These are phyloP conservation scores for Pseudomyrmex gracilis DNA, from an alignment of 1,140 invertebrate species.

Conservation along the genomic window DNA sequence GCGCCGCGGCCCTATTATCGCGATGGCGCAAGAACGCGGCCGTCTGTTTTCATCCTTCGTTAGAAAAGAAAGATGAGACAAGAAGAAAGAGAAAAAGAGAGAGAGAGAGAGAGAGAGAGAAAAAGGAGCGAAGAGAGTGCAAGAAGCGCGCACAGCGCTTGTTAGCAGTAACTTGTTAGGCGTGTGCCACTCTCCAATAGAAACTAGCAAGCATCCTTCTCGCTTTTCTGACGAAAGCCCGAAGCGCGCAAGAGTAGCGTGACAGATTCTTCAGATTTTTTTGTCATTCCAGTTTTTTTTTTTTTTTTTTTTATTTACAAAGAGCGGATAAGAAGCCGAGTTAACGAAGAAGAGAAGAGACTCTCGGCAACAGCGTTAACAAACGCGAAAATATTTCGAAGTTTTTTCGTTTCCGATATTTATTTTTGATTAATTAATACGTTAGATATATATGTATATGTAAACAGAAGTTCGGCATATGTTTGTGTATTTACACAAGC, in stretches of 20 bases:
- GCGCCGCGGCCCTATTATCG: conserved; percentile 65
- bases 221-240: conserved; percentile 37
- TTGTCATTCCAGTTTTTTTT: not conserved
- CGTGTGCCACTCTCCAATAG: conserved; percentile 65
- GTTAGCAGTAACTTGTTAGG: conserved; percentile 72
- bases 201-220: conserved; percentile 62
- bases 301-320: no score
- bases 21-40: conserved; percentile 44
- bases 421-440: no score
- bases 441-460: no score
- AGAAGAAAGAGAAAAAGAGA: not conserved
- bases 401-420: no score
- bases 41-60: conserved; percentile 59
- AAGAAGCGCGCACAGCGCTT: conserved; percentile 58
- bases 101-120: not conserved
- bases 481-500: conserved; percentile 7
- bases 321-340: not conserved
- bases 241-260: conserved; percentile 28
- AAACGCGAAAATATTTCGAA: no score
- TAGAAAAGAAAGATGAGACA: not conserved
- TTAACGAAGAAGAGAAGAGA: not conserved
- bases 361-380: no score
- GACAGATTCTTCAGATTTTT: conserved; percentile 24
- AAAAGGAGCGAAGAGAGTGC: not conserved
- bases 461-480: no score